Evolutionary conservation across 2,888 invertebrate species (phyloP).

Genomic region (Rhyacophila evoluta): DNA sequence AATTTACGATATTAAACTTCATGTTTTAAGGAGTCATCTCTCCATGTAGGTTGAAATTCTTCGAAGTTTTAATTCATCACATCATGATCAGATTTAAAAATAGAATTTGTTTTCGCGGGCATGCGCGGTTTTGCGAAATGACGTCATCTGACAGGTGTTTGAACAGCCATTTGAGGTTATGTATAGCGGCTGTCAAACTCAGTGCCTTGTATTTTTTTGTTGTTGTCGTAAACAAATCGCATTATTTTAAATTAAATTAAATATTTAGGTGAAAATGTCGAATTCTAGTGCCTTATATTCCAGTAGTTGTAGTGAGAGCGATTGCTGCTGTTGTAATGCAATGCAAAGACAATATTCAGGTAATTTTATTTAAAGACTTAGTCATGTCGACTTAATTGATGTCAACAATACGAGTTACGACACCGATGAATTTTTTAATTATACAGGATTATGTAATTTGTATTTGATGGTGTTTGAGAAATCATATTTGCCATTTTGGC

Average conservation of each 20-base stretch:
- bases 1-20: not conserved
- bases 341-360: not conserved
- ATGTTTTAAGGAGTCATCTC: too few relatives aligned
- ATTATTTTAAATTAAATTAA: not conserved
- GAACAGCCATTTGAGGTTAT: not conserved
- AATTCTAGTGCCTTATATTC: conserved; percentile 23
- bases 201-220: conserved; percentile 3
- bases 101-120: not conserved
- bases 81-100: not conserved
- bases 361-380: not conserved
- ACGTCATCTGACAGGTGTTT: conserved; percentile 26
- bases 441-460: too few relatives aligned
- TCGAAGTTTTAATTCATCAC: not conserved
- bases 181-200: conserved; percentile 17
- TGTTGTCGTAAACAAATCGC: not conserved
- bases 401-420: too few relatives aligned
- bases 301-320: not conserved
- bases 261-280: not conserved
- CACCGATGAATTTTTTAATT: too few relatives aligned
- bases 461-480: too few relatives aligned
- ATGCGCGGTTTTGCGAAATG: not conserved
- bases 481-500: too few relatives aligned
- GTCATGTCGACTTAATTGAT: too few relatives aligned
- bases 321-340: not conserved
- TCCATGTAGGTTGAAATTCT: not conserved